Conservation (phyloP, 2,888 invertebrate species). For the Pristionchus mayeri region DNA sequence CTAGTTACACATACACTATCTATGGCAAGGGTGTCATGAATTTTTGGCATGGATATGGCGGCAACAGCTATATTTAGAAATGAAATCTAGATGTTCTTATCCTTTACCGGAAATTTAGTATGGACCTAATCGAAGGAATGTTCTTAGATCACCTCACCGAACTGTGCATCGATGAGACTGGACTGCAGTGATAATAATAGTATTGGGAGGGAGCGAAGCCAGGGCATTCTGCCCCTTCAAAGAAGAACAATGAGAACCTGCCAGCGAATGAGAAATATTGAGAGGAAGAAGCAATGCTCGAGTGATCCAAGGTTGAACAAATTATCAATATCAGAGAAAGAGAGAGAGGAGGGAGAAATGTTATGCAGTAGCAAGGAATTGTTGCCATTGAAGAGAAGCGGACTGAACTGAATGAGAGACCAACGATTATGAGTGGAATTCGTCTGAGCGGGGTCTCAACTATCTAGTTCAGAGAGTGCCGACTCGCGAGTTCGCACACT, state of each 20-base stretch:
- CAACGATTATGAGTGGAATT: neutral
- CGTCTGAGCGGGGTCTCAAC: neutral
- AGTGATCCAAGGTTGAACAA: constrained; percentile 20
- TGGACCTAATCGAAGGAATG: neutral
- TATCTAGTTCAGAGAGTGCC: neutral
- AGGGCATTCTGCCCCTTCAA: constrained; percentile 9
- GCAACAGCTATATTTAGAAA: no score
- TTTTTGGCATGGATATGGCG: no score
- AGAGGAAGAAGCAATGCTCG: neutral
- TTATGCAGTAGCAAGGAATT: neutral
- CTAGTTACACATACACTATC: neutral
- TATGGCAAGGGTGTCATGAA: no score
- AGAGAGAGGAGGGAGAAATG: neutral
- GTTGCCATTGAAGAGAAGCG: neutral
- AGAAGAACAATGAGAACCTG: neutral
- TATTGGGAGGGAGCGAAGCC: constrained; percentile 6
- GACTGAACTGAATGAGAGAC: neutral
- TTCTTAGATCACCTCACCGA: neutral
- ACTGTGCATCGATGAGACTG: neutral
- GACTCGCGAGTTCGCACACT: neutral
- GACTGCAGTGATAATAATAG: neutral
- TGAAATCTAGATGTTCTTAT: no score
- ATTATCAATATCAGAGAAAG: neutral
- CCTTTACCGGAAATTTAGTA: no score
- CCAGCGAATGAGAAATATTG: neutral